Base-by-base conservation (phyloP, 2,888 invertebrate genomes). In the Amblyjoppa fuscipennis region DNA sequence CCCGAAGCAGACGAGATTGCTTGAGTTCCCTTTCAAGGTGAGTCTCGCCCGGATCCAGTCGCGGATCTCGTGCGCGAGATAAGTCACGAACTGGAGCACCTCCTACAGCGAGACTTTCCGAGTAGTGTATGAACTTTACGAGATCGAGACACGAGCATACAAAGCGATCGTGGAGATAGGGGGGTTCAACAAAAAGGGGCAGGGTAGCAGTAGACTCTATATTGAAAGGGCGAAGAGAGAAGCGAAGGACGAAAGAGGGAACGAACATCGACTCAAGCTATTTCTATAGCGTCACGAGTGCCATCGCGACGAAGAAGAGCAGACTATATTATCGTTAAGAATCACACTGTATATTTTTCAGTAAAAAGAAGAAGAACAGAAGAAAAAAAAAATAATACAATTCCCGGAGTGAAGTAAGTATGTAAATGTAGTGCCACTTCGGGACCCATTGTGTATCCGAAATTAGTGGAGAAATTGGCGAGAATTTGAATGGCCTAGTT, bases 61-160 rank as follows among this genome's bases (percentile, higher is more conserved):
- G 61, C n/a, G 74, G 80, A 85, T 85, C 73, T 74, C 80, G 45
- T 31, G 68, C 64, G 49, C 64, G 53, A 80, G 85, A 85, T 85
- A 85, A 85, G 85, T 85, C 85, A 85, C 85, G 85, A 83, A 83
- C 85, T 80, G 85, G 85, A 83, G 85, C 77, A 81, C 73, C 83
- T 74, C 68, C 76, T 64, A 66, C 73, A 69, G 59, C 74, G 69
- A 53, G 77, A 82, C 82, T 73, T 64, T 68, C 73, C 80, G 61
- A 73, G 73, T 74, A 64, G 59, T 41, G 56, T 77, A 83, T 64
- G 71, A 74, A 81, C 80, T 85, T 77, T 83, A 83, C 68, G 80
- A 81, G 73, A 73, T 85, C 83, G 80, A 85, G 80, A 74, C 83
- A 73, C 51, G 83, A 83, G 80, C 68, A 81, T 83, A 83, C 85